Evolutionary conservation across 2,888 invertebrate species (phyloP).

Genomic region (Cybosia mesomella): DNA sequence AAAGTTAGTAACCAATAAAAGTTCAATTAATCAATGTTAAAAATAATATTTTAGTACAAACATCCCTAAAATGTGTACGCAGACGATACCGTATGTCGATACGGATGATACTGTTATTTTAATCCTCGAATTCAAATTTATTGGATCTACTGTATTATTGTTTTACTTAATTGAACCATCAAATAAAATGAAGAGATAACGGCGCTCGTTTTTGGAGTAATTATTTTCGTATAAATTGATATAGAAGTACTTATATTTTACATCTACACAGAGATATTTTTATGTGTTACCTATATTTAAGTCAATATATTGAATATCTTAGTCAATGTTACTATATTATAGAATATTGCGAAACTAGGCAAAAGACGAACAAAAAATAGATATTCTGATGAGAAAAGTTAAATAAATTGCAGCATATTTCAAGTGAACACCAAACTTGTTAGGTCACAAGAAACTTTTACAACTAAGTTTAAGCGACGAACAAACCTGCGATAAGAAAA

Average conservation of each 20-base stretch:
- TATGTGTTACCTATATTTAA: not conserved
- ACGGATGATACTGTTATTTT: not conserved
- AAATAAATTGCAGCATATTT: not conserved
- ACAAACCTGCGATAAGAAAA: not conserved
- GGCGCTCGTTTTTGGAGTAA: not conserved
- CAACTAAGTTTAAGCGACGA: not conserved
- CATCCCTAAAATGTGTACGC: not conserved
- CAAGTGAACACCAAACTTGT: not conserved
- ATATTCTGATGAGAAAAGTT: not conserved
- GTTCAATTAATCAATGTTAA: not conserved
- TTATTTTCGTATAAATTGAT: not conserved
- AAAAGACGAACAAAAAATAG: not conserved
- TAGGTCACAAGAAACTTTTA: not conserved
- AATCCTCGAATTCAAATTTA: slow-evolving; percentile 1
- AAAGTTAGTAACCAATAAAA: not conserved
- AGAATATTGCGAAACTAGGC: not conserved
- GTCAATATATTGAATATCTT: not conserved
- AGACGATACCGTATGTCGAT: not conserved
- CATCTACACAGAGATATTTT: not conserved
- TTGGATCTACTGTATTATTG: not conserved
- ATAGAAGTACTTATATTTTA: too few species aligned
- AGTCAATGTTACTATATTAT: too few species aligned
- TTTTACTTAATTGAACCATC: slow-evolving; percentile 4
- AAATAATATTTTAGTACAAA: not conserved
- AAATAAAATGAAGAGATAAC: not conserved